Percentiles rank a stretch among this genome's conserved stretches.
Evolutionary conservation across 2,113 vertebrate genomes (phyloP).

Genomic region (Uropsilus gracilis): DNA sequence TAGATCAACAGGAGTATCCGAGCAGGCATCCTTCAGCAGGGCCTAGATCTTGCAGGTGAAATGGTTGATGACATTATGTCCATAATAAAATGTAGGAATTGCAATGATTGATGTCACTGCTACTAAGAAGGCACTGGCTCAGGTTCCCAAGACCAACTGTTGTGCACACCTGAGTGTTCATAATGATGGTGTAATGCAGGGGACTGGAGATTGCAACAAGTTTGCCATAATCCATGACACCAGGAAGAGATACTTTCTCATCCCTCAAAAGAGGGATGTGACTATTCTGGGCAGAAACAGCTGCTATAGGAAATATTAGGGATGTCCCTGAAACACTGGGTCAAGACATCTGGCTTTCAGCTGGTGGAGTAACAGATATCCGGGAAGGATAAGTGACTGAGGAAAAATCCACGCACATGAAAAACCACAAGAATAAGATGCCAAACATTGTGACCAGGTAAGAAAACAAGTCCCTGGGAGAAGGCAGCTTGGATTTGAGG

Average conservation of each 20-base stretch:
- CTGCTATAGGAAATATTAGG: conserved; percentile 19
- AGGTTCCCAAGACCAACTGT: conserved; percentile 9
- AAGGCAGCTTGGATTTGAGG: conserved; percentile 46
- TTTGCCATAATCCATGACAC: conserved; percentile 50
- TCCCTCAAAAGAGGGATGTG: conserved; percentile 49
- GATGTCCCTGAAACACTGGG: conserved; percentile 46
- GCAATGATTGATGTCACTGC: background rate
- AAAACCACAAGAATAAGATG: conserved; percentile 7
- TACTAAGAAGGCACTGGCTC: conserved; percentile 16
- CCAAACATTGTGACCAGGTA: conserved; percentile 50
- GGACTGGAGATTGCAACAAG: conserved; percentile 46
- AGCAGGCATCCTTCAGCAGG: conserved; percentile 28
- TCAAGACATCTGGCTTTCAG: conserved; percentile 28
- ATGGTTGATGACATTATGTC: conserved; percentile 19
- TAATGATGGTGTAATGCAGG: background rate
- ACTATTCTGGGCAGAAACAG: conserved; percentile 37
- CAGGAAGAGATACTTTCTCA: conserved; percentile 58
- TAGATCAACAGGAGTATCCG: background rate
- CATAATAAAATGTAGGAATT: background rate
- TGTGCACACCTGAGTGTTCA: conserved; percentile 44
- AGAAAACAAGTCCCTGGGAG: conserved; percentile 51
- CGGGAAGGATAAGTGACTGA: conserved; percentile 50
- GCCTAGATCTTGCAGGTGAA: conserved; percentile 33
- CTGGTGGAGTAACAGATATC: conserved; percentile 46
- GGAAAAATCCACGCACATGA: conserved; percentile 53